These are phyloP conservation scores for Aldrovandia affinis DNA, from an alignment of 2,797 vertebrate genomes.

Conservation along the genomic window DNA sequence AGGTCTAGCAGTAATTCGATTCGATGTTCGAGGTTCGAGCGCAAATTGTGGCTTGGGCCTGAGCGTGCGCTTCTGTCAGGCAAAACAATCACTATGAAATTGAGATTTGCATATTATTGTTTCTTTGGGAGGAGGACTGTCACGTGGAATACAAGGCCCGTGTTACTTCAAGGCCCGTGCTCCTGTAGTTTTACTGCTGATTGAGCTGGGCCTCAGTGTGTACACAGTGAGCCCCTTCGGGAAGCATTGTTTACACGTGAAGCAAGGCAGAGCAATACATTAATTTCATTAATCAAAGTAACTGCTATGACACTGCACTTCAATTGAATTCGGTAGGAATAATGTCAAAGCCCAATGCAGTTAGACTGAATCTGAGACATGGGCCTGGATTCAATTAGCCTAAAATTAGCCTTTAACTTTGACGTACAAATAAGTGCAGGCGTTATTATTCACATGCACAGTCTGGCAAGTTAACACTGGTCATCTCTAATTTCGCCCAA, in stretches of 20 bases:
- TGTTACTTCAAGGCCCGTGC: neutral
- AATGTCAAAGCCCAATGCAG: neutral
- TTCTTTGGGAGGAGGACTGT: neutral
- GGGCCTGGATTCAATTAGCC: neutral
- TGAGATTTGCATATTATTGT: neutral
- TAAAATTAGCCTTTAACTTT: neutral
- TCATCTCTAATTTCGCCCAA: too few relatives aligned
- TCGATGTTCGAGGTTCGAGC: too few relatives aligned
- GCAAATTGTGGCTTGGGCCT: neutral
- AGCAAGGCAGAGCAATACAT: too few relatives aligned
- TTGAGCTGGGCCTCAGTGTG: neutral
- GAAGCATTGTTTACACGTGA: too few relatives aligned
- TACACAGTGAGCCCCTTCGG: too few relatives aligned
- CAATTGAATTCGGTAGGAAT: neutral
- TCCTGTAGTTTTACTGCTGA: neutral
- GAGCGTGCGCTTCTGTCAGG: neutral
- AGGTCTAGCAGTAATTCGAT: neutral
- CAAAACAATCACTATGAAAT: neutral
- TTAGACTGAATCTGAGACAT: neutral
- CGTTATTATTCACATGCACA: neutral
- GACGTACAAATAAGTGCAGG: neutral
- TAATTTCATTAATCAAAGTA: too few relatives aligned
- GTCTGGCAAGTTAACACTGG: neutral
- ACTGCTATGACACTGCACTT: too few relatives aligned
- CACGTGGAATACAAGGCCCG: neutral